Percentiles rank a stretch among this genome's conserved stretches.
These are phyloP conservation scores for Dasysyrphus albostriatus DNA, from an alignment of 2,888 invertebrate genomes.

Conservation along the genomic window DNA sequence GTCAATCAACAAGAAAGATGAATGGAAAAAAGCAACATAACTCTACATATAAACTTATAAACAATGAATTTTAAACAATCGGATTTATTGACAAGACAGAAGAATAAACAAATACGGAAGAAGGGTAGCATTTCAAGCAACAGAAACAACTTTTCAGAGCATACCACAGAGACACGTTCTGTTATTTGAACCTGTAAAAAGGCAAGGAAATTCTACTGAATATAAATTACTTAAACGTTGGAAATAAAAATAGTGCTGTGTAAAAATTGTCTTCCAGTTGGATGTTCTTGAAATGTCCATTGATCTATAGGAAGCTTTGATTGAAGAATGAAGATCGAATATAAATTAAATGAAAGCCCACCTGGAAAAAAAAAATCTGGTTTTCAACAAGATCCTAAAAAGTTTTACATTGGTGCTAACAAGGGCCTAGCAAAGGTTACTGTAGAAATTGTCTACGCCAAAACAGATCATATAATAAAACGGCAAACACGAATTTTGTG, in stretches of 20 bases:
- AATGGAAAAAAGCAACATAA: slow-evolving; percentile 15
- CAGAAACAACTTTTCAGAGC: neutral
- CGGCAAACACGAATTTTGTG: too few relatives aligned
- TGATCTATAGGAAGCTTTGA: too few relatives aligned
- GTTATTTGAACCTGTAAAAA: slow-evolving; percentile 39
- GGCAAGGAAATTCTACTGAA: slow-evolving; percentile 35
- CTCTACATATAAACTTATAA: slow-evolving; percentile 12
- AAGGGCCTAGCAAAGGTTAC: too few relatives aligned
- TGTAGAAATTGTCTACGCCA: too few relatives aligned
- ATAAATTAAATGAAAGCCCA: too few relatives aligned
- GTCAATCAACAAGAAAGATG: slow-evolving; percentile 50
- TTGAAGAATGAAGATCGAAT: too few relatives aligned
- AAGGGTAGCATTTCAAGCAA: slow-evolving; percentile 41
- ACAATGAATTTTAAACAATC: slow-evolving; percentile 61
- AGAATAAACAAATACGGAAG: slow-evolving; percentile 63
- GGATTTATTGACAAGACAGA: slow-evolving; percentile 58
- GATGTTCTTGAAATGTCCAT: too few relatives aligned
- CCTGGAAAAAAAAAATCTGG: too few relatives aligned
- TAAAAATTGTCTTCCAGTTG: too few relatives aligned
- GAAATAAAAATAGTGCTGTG: slow-evolving; percentile 1
- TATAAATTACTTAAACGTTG: slow-evolving; percentile 11
- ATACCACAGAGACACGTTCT: slow-evolving; percentile 14
- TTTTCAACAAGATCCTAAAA: too few relatives aligned
- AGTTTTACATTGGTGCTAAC: too few relatives aligned
- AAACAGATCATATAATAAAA: too few relatives aligned